These are phyloP conservation scores for Coenonympha glycerion DNA, from an alignment of 2,888 invertebrate species.

Conservation along the genomic window DNA sequence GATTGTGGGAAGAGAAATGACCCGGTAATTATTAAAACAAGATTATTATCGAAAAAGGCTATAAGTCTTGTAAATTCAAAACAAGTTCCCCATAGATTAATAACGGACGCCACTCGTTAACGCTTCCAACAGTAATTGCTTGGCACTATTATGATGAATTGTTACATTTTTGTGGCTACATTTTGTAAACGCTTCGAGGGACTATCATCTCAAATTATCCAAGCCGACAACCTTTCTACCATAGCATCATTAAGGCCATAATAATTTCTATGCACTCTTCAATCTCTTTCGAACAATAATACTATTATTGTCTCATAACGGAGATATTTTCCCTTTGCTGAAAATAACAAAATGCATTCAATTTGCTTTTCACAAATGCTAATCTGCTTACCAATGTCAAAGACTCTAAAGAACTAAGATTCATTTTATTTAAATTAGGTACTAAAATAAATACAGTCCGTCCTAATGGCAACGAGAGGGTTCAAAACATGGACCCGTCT, in stretches of 20 bases:
- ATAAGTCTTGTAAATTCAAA: constrained; percentile 64
- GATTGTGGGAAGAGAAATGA: constrained; percentile 68
- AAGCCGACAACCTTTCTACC: constrained; percentile 32
- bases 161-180: constrained; percentile 61
- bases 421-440: constrained; percentile 71
- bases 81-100: constrained; percentile 68
- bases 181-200: constrained; percentile 59
- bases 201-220: constrained; percentile 50
- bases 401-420: constrained; percentile 65
- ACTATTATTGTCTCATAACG: constrained; percentile 28
- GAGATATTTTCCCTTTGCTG: constrained; percentile 19
- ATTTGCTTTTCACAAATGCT: constrained; percentile 39
- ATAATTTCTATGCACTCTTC: constrained; percentile 38
- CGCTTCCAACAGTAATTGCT: constrained; percentile 65
- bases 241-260: constrained; percentile 43
- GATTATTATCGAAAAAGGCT: constrained; percentile 71
- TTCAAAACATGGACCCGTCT: constrained; percentile 56
- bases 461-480: constrained; percentile 49
- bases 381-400: constrained; percentile 66
- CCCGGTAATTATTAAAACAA: constrained; percentile 71
- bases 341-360: constrained; percentile 20
- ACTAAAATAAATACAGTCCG: constrained; percentile 66
- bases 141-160: constrained; percentile 61
- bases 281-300: constrained; percentile 30
- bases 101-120: constrained; percentile 70